These are phyloP conservation scores for Megalonaias nervosa DNA, from an alignment of 1,140 invertebrate species.

Conservation along the genomic window DNA sequence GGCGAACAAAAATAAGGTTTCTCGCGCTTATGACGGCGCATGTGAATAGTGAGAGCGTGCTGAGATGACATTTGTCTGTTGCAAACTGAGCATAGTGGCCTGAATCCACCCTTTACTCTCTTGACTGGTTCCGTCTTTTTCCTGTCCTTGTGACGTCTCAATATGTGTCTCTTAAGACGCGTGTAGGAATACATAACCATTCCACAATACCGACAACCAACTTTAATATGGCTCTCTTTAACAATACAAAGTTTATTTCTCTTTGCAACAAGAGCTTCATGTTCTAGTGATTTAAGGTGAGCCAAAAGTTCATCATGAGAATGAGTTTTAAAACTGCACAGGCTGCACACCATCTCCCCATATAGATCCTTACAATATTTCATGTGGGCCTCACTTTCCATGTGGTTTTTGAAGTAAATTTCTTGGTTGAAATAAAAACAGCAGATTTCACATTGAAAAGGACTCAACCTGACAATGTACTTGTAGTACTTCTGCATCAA, in stretches of 20 bases:
- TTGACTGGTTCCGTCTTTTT: conserved; percentile 26
- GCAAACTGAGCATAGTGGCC: conserved; percentile 27
- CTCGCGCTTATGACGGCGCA: conserved; percentile 41
- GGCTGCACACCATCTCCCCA: conserved; percentile 82
- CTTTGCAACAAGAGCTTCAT: conserved; percentile 40
- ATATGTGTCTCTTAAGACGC: conserved; percentile 79
- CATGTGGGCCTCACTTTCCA: conserved; percentile 79
- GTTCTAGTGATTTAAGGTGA: conserved; percentile 75
- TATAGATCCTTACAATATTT: conserved; percentile 71
- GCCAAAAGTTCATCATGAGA: conserved; percentile 78
- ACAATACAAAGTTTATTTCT: conserved; percentile 83
- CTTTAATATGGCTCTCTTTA: conserved; percentile 76
- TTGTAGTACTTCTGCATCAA: conserved; percentile 84
- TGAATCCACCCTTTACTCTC: conserved; percentile 18
- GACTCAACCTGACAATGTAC: conserved; percentile 83
- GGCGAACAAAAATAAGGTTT: conserved; percentile 44
- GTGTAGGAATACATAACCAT: conserved; percentile 73
- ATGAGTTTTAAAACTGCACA: conserved; percentile 83
- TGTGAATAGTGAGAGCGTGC: conserved; percentile 48
- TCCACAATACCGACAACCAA: conserved; percentile 74
- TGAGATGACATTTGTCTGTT: conserved; percentile 30
- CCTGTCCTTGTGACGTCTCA: conserved; percentile 75
- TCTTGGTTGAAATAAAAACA: conserved; percentile 87
- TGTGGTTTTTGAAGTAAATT: conserved; percentile 82
- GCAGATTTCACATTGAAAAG: conserved; percentile 87